Base-by-base conservation (phyloP, 2,888 invertebrate genomes). In the Notodonta dromedarius region DNA sequence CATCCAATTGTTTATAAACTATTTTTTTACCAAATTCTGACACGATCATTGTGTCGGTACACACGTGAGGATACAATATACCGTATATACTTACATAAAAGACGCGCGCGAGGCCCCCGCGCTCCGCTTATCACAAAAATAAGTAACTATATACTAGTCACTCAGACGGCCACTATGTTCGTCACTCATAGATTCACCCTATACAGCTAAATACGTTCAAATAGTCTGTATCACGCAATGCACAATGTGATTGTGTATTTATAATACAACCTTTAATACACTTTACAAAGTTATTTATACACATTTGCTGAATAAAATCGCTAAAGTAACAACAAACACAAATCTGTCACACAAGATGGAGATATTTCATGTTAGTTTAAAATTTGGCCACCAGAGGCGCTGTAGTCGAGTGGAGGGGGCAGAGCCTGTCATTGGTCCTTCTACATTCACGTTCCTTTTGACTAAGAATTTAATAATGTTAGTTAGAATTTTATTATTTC, bases 261-360 rank as follows among this genome's bases (percentile, higher is more conserved):
- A 74, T 83, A 75, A 79, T 76, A 70, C 74, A 74, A 76, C 64
- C 60, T 77, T 82, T 83, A 67, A 65, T 66, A 81, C 79, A 85
- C 81, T 88, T 89, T 87, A 81, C 70, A 72, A 65, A 70, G 76
- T 78, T 78, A 85, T 85, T 84, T 85, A 83, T 73, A 79, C 78
- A 86, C 83, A 89, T 84, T 88, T 86, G 75, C 76, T 77, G 77
- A 81, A 73, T 83, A 89, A 89, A 88, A 83, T 83, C 86, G 86
- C 81, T 87, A 91, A 88, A 90, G 83, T 86, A 90, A 89, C 91
- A 93, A 94, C 93, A 94, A 94, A 94, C 94, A 94, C 94, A 94
- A 94, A 94, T 94, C 94, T 95, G 94, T 91, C 94, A 95, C 89
- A 91, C 93, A 95, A 95, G 94, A 95, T 95, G 95, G 95, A 95